A percentile compares a stretch with the other conserved stretches of the same genome.
These are phyloP conservation scores for Limenitis arthemis DNA, from an alignment of 2,888 invertebrate genomes.

Conservation along the genomic window DNA sequence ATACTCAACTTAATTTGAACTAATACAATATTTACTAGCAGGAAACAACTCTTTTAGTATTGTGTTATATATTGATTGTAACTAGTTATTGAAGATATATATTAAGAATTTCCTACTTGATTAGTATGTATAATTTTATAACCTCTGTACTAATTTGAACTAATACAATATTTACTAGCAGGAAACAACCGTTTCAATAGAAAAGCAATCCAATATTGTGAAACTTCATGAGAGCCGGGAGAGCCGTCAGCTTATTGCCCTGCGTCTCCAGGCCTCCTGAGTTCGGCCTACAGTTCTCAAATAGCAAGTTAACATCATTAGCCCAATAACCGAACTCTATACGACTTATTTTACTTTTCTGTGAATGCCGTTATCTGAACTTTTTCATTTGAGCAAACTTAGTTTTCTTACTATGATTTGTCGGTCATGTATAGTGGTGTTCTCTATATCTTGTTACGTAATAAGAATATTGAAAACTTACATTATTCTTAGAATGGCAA, in stretches of 20 bases:
- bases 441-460: too few species aligned
- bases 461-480: too few species aligned
- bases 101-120: too few species aligned
- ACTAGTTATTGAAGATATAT: too few species aligned
- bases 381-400: background rate
- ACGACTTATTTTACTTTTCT: conserved; percentile 1
- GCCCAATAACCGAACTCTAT: conserved; percentile 6
- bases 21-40: background rate
- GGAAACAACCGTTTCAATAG: conserved; percentile 6
- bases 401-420: background rate
- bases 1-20: conserved; percentile 1
- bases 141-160: background rate
- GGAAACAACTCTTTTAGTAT: too few species aligned
- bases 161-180: background rate
- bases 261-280: conserved; percentile 7
- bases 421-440: background rate
- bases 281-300: conserved; percentile 7
- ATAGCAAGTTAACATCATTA: conserved; percentile 8
- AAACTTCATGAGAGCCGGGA: conserved; percentile 6
- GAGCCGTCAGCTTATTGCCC: conserved; percentile 7
- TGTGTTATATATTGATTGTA: too few species aligned
- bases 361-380: background rate
- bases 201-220: conserved; percentile 11
- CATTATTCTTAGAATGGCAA: too few species aligned
- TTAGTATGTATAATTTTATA: too few species aligned